Conservation (phyloP, 2,888 invertebrate genomes). For the Sphaerophoria rueppellii region DNA sequence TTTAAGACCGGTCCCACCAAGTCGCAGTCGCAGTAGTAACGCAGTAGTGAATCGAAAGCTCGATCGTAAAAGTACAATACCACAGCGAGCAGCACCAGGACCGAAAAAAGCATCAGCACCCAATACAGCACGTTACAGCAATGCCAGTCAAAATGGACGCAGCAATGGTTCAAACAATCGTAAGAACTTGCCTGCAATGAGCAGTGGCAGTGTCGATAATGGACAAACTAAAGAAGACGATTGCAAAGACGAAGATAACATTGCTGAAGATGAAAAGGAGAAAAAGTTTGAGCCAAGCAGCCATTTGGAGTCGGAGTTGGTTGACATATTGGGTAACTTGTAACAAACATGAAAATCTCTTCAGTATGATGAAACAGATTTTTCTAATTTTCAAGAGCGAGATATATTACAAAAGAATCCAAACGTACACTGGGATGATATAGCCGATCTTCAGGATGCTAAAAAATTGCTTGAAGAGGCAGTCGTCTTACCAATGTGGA, state of each 20-base stretch:
- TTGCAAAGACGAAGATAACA: slow-evolving; percentile 83
- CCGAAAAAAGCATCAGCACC: slow-evolving; percentile 74
- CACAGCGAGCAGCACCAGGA: slow-evolving; percentile 77
- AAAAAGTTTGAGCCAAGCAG: slow-evolving; percentile 92
- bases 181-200: slow-evolving; percentile 36
- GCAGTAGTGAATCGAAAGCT: slow-evolving; percentile 75
- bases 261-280: slow-evolving; percentile 90
- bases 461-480: slow-evolving; percentile 97
- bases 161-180: slow-evolving; percentile 31
- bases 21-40: slow-evolving; percentile 76
- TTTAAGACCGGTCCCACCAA: slow-evolving; percentile 77
- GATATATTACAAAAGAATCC: slow-evolving; percentile 99
- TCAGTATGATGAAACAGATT: background rate
- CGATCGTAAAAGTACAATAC: slow-evolving; percentile 78
- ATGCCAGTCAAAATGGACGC: slow-evolving; percentile 55
- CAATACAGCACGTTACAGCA: slow-evolving; percentile 73
- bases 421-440: slow-evolving; percentile 97
- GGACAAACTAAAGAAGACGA: slow-evolving; percentile 85
- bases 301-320: slow-evolving; percentile 93
- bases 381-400: slow-evolving; percentile 85
- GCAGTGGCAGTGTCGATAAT: slow-evolving; percentile 69
- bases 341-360: no score
- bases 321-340: slow-evolving; percentile 90
- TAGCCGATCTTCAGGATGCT: slow-evolving; percentile 94
- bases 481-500: slow-evolving; percentile 97